phyloP scores from a whole-genome alignment of 1,140 invertebrate species.

The Kradibia gibbosae region DNA sequence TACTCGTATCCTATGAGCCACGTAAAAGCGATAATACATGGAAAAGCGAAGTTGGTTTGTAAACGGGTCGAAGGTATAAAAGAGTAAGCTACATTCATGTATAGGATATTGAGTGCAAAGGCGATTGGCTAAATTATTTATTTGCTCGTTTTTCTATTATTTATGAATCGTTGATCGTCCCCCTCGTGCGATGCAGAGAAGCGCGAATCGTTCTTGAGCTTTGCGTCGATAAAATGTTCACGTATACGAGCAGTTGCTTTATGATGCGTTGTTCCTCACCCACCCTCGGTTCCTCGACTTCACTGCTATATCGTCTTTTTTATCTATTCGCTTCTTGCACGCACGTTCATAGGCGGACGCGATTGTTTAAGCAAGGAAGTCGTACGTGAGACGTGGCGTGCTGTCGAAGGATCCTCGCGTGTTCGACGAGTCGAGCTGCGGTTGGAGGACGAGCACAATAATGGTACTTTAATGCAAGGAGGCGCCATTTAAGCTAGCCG shows the following conservation, averaged over 20 bases:
- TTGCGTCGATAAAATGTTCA: neutral
- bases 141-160: conserved; percentile 56
- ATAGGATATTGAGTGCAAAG: neutral
- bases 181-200: conserved; percentile 53
- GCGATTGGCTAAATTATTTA: conserved; percentile 24
- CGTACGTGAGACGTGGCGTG: neutral
- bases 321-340: neutral
- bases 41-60: conserved; percentile 32
- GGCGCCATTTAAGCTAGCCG: neutral
- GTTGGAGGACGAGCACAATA: neutral
- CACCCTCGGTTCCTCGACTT: neutral
- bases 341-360: neutral
- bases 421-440: neutral
- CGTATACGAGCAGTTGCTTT: conserved; percentile 43
- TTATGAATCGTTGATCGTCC: conserved; percentile 51
- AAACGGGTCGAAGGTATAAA: neutral
- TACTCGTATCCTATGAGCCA: conserved; percentile 52
- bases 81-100: conserved; percentile 3
- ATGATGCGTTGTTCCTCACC: neutral
- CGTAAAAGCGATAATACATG: conserved; percentile 34
- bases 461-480: neutral
- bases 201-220: neutral
- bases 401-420: conserved; percentile 12
- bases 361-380: neutral
- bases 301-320: neutral